Evolutionary conservation across 2,113 vertebrate genomes (phyloP).

Genomic region (Pachypanchax playfairii): DNA sequence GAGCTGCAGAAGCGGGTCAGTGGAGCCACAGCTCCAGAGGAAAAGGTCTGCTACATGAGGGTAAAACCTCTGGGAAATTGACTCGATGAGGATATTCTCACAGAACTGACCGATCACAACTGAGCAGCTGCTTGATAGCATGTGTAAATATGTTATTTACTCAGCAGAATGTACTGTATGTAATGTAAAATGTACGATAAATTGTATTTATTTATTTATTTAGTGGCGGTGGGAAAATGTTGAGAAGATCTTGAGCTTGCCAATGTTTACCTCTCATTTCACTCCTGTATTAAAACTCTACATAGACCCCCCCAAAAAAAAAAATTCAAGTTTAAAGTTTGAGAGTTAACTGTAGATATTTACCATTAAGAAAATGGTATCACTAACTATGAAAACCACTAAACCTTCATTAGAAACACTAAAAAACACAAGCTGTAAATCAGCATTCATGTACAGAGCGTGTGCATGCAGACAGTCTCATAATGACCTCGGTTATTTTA

Average conservation of each 20-base stretch:
- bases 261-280: slow-evolving; percentile 73
- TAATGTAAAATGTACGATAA: slow-evolving; percentile 82
- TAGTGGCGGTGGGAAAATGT: slow-evolving; percentile 38
- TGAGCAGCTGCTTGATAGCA: slow-evolving; percentile 60
- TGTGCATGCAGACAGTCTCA: slow-evolving; percentile 52
- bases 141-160: slow-evolving; percentile 79
- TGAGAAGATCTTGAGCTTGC: slow-evolving; percentile 61
- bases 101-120: slow-evolving; percentile 23
- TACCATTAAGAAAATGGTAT: slow-evolving; percentile 50
- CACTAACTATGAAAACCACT: slow-evolving; percentile 47
- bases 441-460: slow-evolving; percentile 48
- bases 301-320: slow-evolving; percentile 66
- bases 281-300: slow-evolving; percentile 54
- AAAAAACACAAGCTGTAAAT: slow-evolving; percentile 30
- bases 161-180: slow-evolving; percentile 82
- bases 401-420: slow-evolving; percentile 38
- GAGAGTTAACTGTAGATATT: slow-evolving; percentile 67
- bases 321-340: slow-evolving; percentile 59
- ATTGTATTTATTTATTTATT: slow-evolving; percentile 82
- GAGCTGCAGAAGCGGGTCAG: slow-evolving; percentile 77
- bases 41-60: slow-evolving; percentile 78
- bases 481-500: slow-evolving; percentile 43
- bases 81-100: slow-evolving; percentile 84
- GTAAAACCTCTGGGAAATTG: slow-evolving; percentile 87
- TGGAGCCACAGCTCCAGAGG: slow-evolving; percentile 78